Evolutionary conservation across 2,888 invertebrate species (phyloP).

Genomic region (Netelia fuscicornis): DNA sequence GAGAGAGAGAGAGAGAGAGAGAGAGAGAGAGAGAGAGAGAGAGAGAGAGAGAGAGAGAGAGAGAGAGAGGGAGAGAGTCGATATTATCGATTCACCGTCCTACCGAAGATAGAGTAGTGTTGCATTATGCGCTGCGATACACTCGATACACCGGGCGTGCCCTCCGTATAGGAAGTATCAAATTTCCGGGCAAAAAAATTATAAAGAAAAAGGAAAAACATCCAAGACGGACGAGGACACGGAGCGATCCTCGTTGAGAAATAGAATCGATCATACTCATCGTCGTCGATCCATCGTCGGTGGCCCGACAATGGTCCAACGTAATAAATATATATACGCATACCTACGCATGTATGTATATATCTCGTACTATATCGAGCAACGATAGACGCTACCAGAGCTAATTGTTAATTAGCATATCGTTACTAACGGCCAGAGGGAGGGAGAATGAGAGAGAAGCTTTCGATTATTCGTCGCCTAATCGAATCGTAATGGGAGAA

Average conservation of each 20-base stretch:
- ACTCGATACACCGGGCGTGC: too few relatives aligned
- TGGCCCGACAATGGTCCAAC: not conserved
- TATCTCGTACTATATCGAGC: not conserved
- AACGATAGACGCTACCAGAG: not conserved
- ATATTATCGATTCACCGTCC: conserved; percentile 50
- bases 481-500: conserved; percentile 59
- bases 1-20: not conserved
- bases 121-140: too few relatives aligned
- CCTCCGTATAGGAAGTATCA: too few relatives aligned
- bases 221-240: too few relatives aligned
- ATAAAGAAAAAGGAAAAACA: too few relatives aligned
- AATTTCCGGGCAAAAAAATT: too few relatives aligned
- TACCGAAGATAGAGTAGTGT: too few relatives aligned
- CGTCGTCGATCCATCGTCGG: not conserved
- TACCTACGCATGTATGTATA: not conserved
- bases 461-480: conserved; percentile 62
- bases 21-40: not conserved
- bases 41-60: not conserved
- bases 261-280: conserved; percentile 10
- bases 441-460: not conserved
- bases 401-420: conserved; percentile 65
- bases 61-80: conserved; percentile 5
- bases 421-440: conserved; percentile 43
- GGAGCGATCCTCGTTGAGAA: not conserved
- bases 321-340: conserved; percentile 7